Conservation (phyloP, 2,113 vertebrate genomes). For the Amphiprion ocellaris region DNA sequence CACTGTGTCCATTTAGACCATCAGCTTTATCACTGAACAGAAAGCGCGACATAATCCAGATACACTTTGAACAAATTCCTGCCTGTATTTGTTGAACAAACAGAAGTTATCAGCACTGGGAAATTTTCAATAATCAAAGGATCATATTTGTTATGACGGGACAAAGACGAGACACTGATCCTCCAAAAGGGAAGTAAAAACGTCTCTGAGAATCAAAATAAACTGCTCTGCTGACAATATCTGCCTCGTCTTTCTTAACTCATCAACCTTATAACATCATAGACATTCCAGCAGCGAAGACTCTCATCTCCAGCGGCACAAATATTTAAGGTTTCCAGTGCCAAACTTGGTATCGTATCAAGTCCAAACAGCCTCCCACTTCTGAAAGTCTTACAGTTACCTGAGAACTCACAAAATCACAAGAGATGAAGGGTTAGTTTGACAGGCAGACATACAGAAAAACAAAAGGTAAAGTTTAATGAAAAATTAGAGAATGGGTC, state of each 20-base stretch:
- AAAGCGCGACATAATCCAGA: conserved; percentile 19
- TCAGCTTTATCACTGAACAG: background rate
- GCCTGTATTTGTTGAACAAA: conserved; percentile 47
- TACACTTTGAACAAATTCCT: conserved; percentile 18
- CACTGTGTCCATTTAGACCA: background rate
- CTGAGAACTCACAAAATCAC: background rate
- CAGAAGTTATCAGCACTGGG: conserved; percentile 36
- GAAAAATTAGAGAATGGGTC: no score
- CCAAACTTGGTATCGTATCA: conserved; percentile 32
- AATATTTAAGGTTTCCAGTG: conserved; percentile 43
- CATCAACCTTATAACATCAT: conserved; percentile 15
- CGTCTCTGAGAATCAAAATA: conserved; percentile 25
- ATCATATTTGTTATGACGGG: conserved; percentile 57
- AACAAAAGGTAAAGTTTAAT: no score
- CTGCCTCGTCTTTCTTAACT: conserved; percentile 25
- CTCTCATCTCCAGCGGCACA: conserved; percentile 19
- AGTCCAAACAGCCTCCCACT: conserved; percentile 2
- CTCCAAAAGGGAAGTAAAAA: conserved; percentile 37
- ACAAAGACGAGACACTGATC: conserved; percentile 21
- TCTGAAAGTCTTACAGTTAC: conserved; percentile 11
- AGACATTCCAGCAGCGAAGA: conserved; percentile 9
- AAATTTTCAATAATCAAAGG: conserved; percentile 57
- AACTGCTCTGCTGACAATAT: conserved; percentile 33
- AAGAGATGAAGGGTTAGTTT: background rate
- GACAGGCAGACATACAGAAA: no score